A percentile compares a stretch with the other conserved stretches of the same genome.
Evolutionary conservation across 2,113 vertebrate genomes (phyloP).

Genomic region (Rhombomys opimus): DNA sequence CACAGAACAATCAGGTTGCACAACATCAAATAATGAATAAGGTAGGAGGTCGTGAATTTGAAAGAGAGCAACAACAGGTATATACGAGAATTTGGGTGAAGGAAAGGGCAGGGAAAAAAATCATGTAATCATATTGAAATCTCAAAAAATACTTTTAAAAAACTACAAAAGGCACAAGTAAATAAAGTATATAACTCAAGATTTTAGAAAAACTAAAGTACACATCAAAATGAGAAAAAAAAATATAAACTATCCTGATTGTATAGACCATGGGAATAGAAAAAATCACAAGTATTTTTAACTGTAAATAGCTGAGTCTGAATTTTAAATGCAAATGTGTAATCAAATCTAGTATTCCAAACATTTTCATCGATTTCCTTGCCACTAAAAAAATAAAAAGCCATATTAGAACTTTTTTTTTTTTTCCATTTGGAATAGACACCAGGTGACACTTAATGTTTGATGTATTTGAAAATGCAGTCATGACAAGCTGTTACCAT

Average conservation of each 20-base stretch:
- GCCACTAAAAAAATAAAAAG: too few relatives aligned
- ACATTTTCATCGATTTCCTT: too few relatives aligned
- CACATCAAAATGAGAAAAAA: background rate
- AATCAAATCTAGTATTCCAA: too few relatives aligned
- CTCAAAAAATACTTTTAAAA: background rate
- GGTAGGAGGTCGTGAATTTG: background rate
- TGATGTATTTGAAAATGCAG: too few relatives aligned
- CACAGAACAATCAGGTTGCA: background rate
- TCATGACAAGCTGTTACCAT: too few relatives aligned
- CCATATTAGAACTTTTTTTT: too few relatives aligned
- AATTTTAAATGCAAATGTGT: too few relatives aligned
- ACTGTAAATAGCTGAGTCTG: too few relatives aligned
- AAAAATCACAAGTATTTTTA: too few relatives aligned
- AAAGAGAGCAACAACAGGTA: background rate
- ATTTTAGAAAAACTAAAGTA: background rate
- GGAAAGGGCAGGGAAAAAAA: background rate
- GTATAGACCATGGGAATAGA: too few relatives aligned
- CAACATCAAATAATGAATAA: background rate
- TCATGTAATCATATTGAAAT: background rate
- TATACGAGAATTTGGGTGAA: background rate
- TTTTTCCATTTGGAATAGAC: too few relatives aligned
- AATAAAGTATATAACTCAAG: background rate
- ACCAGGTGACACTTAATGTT: too few relatives aligned
- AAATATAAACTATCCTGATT: background rate
- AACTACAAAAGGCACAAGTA: background rate